phyloP scores from a whole-genome alignment of 2,113 vertebrate genomes.

The Salvelinus namaycush region DNA sequence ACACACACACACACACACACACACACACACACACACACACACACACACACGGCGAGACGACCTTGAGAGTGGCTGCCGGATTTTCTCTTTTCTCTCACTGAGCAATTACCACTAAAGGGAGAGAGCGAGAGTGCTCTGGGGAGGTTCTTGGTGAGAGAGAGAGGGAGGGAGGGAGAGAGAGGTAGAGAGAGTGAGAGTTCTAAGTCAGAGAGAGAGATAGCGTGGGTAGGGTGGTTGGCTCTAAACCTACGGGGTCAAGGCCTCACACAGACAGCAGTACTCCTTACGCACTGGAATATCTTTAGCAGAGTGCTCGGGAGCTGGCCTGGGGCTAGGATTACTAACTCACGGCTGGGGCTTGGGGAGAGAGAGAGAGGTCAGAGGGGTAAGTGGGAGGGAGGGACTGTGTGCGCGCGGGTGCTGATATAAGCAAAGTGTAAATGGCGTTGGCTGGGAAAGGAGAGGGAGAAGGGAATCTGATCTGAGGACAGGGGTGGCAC shows the following conservation, averaged over 20 bases:
- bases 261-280: conserved; percentile 26
- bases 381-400: conserved; percentile 39
- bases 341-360: conserved; percentile 19
- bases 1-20: no score
- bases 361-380: conserved; percentile 50
- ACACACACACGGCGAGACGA: no score
- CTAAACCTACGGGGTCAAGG: conserved; percentile 53
- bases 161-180: no score
- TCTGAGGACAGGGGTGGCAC: background rate
- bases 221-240: conserved; percentile 6
- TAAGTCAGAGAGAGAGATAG: no score
- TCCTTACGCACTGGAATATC: conserved; percentile 32
- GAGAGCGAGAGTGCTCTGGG: no score
- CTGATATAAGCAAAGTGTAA: conserved; percentile 25
- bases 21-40: no score
- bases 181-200: no score
- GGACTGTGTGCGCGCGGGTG: conserved; percentile 10
- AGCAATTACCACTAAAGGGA: no score
- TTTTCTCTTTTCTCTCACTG: no score
- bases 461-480: background rate
- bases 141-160: no score
- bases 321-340: conserved; percentile 48
- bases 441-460: background rate
- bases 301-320: conserved; percentile 46
- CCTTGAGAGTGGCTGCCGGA: no score